Base-by-base conservation (phyloP, 2,113 vertebrate species). In the Ivindomyrus marchei region DNA sequence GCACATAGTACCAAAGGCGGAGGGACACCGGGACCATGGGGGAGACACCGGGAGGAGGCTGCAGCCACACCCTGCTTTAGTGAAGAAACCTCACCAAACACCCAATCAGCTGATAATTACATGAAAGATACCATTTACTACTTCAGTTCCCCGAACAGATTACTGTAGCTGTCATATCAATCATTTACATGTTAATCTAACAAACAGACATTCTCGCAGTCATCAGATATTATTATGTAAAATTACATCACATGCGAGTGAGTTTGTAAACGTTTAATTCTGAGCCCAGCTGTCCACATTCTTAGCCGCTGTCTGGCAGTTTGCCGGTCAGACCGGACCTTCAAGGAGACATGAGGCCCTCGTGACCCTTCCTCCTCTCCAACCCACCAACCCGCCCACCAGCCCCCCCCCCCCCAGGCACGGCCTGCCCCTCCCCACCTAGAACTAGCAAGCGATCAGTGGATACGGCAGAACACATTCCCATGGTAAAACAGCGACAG, bases 361-460 rank as follows among this genome's bases (percentile, higher is more conserved):
- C 0, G 92, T 93, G 90, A 96, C 95, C 92, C 95, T 15, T 17
- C 11, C 95, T 95, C 90, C 95, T 96, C 90, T 96, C 92, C 92
- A 96, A 95, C 91, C 93, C 91, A 91, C 93, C 93, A 92, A 94
- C 90, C 15, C 90, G 84, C 86, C 94, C 95, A 90, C 95, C 95
- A 66, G 94, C 94, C 93, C 45, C 45, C 5, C 94, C 90, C 95
- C 93, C 95, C 19, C 19, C 58, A 9, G 21, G 58, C 58, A 66
- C 3, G 2, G 8, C 9, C 58, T 27, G 31, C 31, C 19, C 66
- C 31, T 27, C 19, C 10, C 66, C 4, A 9, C 13, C 4, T 11
- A 1, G 31, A 39, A 31, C 70, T 77, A 36, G 31, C 4, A 3
- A 39, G 31, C 17, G 5, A 17, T 39, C 70, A 39, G 70, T n/a